Evolutionary conservation across 2,113 vertebrate genomes (phyloP).

Genomic region (Sporophila hypoxantha): DNA sequence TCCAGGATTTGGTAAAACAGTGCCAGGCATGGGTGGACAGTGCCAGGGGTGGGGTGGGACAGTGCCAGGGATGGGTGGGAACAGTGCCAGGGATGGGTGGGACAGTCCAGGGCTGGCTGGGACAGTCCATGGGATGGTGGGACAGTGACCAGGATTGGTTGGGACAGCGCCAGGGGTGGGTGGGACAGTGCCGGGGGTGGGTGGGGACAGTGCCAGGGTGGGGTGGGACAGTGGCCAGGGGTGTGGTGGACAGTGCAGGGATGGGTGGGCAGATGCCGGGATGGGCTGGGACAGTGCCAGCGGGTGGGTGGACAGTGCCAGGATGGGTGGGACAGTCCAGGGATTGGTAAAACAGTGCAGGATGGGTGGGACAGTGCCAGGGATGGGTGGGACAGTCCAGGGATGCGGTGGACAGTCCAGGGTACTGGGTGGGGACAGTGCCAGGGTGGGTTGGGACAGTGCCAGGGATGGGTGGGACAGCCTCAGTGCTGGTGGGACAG

Average conservation of each 20-base stretch:
- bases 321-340: neutral
- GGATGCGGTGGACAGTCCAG: no score
- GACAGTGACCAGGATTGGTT: neutral
- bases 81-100: neutral
- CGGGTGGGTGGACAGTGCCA: neutral
- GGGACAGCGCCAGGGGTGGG: no score
- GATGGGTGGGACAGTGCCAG: neutral
- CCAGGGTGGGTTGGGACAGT: neutral
- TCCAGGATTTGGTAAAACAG: no score
- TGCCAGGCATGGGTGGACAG: no score
- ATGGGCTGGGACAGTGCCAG: neutral
- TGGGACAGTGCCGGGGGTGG: no score
- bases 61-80: no score
- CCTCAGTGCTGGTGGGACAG: no score
- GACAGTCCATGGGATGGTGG: neutral
- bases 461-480: no score
- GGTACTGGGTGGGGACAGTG: neutral
- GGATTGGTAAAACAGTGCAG: no score
- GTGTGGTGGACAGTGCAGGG: rapidly evolving
- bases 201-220: neutral
- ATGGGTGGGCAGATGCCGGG: no score
- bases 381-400: no score
- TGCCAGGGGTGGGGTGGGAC: no score
- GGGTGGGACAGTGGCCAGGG: neutral
- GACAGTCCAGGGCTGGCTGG: neutral